phyloP scores from a whole-genome alignment of 2,888 invertebrate genomes.

The Cremastinae sp. region DNA sequence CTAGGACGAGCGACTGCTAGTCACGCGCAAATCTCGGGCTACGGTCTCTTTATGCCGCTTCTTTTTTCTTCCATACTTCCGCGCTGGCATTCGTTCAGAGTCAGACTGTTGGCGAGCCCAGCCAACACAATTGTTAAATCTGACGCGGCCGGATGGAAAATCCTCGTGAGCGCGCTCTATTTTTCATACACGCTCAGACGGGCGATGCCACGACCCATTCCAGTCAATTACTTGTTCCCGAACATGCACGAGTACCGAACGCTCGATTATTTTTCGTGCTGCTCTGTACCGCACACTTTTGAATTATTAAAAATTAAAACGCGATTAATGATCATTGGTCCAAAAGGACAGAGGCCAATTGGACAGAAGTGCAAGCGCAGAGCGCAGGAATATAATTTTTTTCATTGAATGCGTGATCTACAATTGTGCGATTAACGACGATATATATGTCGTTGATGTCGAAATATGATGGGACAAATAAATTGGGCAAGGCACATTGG shows the following conservation, averaged over 20 bases:
- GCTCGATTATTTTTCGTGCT: too few relatives aligned
- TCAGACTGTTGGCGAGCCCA: constrained; percentile 25
- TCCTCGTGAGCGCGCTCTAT: constrained; percentile 1
- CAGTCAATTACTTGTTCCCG: constrained; percentile 28
- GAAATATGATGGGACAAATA: too few relatives aligned
- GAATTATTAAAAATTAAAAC: too few relatives aligned
- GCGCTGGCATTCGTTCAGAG: not conserved
- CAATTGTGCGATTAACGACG: too few relatives aligned
- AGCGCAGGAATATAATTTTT: too few relatives aligned
- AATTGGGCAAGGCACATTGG: too few relatives aligned
- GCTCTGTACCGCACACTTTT: too few relatives aligned
- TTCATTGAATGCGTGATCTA: too few relatives aligned
- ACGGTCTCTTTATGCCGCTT: constrained; percentile 30
- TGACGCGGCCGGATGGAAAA: constrained; percentile 14
- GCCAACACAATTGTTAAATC: constrained; percentile 14
- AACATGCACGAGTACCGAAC: constrained; percentile 11
- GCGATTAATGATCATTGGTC: too few relatives aligned
- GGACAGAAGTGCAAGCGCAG: too few relatives aligned
- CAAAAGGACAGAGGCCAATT: too few relatives aligned
- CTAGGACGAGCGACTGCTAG: constrained; percentile 39
- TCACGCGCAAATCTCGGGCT: constrained; percentile 38
- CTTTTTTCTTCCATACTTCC: constrained; percentile 4
- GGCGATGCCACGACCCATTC: not conserved
- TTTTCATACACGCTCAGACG: constrained; percentile 22
- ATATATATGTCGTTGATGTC: too few relatives aligned